These are phyloP conservation scores for Parochlus steinenii DNA, from an alignment of 2,888 invertebrate species.

Conservation along the genomic window DNA sequence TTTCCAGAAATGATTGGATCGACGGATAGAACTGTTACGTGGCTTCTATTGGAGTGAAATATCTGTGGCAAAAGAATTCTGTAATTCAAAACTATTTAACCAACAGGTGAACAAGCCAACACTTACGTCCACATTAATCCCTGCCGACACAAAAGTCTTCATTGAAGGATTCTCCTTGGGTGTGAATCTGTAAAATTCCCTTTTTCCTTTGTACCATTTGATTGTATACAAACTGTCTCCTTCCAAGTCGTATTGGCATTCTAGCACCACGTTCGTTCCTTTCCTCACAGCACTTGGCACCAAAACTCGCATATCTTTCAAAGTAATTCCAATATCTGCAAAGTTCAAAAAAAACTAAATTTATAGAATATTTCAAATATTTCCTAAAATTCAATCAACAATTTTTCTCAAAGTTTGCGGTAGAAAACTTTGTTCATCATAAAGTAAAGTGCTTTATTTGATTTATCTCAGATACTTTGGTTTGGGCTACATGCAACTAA, in stretches of 20 bases:
- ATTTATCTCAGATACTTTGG: no score
- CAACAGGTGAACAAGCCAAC: no score
- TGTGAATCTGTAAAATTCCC: slow-evolving; percentile 46
- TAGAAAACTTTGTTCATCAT: no score
- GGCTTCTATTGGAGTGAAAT: slow-evolving; percentile 8
- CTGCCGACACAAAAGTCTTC: slow-evolving; percentile 41
- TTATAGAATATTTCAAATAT: no score
- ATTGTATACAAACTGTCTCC: slow-evolving; percentile 46
- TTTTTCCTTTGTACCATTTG: slow-evolving; percentile 47
- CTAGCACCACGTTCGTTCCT: slow-evolving; percentile 38
- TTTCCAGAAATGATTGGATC: slow-evolving; percentile 10
- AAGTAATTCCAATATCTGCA: no score
- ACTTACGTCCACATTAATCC: slow-evolving; percentile 41
- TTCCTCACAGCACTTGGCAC: slow-evolving; percentile 41
- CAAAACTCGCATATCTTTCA: slow-evolving; percentile 39
- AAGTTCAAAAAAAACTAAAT: no score
- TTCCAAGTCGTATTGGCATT: slow-evolving; percentile 45
- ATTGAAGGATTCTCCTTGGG: slow-evolving; percentile 43
- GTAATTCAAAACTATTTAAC: no score
- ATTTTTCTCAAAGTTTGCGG: no score
- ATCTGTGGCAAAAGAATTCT: no score
- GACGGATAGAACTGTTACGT: slow-evolving; percentile 4
- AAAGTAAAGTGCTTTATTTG: no score
- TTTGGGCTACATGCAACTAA: no score
- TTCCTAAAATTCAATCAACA: no score